phyloP scores from a whole-genome alignment of 2,888 invertebrate species.

The Drosophila melanosoma region DNA sequence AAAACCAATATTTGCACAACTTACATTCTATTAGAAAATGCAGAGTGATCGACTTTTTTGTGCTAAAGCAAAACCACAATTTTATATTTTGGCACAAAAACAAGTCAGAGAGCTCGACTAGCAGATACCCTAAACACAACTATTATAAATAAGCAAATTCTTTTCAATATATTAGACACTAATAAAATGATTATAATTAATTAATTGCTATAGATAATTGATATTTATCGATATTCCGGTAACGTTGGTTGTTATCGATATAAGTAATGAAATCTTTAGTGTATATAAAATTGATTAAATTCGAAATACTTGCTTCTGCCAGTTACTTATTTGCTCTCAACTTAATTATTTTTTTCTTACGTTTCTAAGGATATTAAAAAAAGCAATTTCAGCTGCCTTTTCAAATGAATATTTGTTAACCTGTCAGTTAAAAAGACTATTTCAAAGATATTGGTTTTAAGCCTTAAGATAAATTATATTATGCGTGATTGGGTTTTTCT shows the following conservation, averaged over 20 bases:
- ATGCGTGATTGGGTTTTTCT: not conserved
- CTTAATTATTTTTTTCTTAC: not conserved
- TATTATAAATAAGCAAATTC: not conserved
- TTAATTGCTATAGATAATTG: not conserved
- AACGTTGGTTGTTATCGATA: not conserved
- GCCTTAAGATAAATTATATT: not conserved
- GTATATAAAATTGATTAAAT: not conserved
- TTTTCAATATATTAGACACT: not conserved
- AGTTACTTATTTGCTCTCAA: not conserved
- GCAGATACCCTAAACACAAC: not conserved
- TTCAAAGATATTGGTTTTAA: not conserved
- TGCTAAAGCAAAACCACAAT: not conserved
- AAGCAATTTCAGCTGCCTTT: not conserved
- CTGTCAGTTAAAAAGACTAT: not conserved
- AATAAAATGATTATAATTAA: not conserved
- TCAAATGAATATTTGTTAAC: not conserved
- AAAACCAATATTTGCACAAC: conserved; percentile 8
- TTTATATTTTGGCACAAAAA: not conserved
- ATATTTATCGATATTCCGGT: not conserved
- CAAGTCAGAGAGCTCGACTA: not conserved
- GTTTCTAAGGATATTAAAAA: not conserved
- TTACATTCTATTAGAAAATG: not conserved
- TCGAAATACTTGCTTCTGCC: not conserved
- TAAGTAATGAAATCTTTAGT: not conserved
- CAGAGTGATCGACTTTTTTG: not conserved